A percentile compares a stretch with the other conserved stretches of the same genome.
These are phyloP conservation scores for Hipparchia sbordonii DNA, from an alignment of 2,888 invertebrate genomes.

Conservation along the genomic window DNA sequence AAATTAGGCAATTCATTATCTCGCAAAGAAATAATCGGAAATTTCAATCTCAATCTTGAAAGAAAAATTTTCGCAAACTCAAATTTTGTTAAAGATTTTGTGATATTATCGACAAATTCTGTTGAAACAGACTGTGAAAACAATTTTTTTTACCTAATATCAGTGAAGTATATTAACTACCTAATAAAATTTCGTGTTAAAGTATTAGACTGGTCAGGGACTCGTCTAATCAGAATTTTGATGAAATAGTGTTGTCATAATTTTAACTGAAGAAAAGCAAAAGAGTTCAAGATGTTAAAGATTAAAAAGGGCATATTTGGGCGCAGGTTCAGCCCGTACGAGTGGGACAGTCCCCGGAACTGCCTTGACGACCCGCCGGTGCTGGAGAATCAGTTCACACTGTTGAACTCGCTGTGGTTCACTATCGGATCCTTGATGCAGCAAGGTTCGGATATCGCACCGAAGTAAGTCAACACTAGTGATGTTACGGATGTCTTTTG, in stretches of 20 bases:
- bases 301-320: constrained; percentile 64
- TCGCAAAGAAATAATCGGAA: background rate
- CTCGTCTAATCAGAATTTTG: background rate
- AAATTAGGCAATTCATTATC: background rate
- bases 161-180: too few species aligned
- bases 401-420: constrained; percentile 97
- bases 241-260: constrained; percentile 3
- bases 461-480: constrained; percentile 87
- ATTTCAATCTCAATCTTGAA: too few species aligned
- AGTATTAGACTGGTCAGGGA: too few species aligned
- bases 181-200: too few species aligned
- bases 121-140: too few species aligned
- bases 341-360: constrained; percentile 95
- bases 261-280: constrained; percentile 25
- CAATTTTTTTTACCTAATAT: too few species aligned
- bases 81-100: too few species aligned
- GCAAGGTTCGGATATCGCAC: constrained; percentile 96
- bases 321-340: constrained; percentile 94
- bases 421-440: constrained; percentile 96
- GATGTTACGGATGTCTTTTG: constrained; percentile 23
- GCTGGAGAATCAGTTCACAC: constrained; percentile 94
- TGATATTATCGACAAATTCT: too few species aligned
- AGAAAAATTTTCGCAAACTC: too few species aligned
- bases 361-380: constrained; percentile 93
- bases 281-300: constrained; percentile 27